phyloP scores from a whole-genome alignment of 2,888 invertebrate genomes.

The Cylindroiulus punctatus region DNA sequence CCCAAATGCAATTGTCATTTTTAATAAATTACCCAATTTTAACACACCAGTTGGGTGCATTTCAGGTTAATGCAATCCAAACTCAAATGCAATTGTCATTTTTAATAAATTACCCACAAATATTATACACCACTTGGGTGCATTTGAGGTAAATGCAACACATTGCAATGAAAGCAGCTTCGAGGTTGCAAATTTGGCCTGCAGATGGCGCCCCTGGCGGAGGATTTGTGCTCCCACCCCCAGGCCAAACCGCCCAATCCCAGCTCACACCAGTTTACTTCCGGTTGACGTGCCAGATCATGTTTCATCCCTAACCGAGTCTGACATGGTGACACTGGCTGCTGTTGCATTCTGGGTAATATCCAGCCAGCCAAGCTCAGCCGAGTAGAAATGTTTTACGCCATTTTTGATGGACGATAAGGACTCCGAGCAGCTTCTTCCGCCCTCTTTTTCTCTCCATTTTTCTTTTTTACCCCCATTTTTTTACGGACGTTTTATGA shows the following conservation, averaged over 20 bases:
- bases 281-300: background rate
- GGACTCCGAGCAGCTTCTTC: background rate
- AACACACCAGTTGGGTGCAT: too few species aligned
- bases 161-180: too few species aligned
- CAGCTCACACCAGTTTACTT: background rate
- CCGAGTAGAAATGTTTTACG: constrained; percentile 39
- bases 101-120: too few species aligned
- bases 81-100: too few species aligned
- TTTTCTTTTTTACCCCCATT: background rate
- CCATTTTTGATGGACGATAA: constrained; percentile 45
- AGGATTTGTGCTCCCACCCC: background rate
- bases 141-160: too few species aligned
- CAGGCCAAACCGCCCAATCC: too few species aligned
- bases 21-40: too few species aligned
- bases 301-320: background rate
- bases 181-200: background rate
- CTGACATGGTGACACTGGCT: background rate
- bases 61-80: too few species aligned
- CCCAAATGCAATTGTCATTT: too few species aligned
- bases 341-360: background rate
- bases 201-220: background rate
- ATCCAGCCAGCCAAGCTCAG: background rate
- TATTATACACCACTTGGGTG: too few species aligned
- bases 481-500: background rate
- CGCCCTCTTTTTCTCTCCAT: background rate